phyloP scores from a whole-genome alignment of 2,888 invertebrate species.

The Iphiclides podalirius region DNA sequence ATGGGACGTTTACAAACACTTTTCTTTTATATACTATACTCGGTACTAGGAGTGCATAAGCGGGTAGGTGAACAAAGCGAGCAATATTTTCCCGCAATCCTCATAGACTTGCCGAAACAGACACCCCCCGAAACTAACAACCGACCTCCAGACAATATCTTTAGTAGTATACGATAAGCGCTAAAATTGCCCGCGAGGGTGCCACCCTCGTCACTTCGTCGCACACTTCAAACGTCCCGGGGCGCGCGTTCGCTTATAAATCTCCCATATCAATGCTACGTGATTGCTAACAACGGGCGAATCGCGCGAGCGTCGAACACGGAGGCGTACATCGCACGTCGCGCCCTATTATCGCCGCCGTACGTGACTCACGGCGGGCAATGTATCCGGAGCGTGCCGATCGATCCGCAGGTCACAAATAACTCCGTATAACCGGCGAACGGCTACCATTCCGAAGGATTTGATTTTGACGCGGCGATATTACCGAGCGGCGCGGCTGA shows the following conservation, averaged over 20 bases:
- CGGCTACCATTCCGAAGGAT: conserved; percentile 14
- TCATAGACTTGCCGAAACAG: too few relatives aligned
- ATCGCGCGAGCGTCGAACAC: conserved; percentile 1
- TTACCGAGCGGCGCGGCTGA: not conserved
- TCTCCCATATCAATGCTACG: conserved; percentile 14
- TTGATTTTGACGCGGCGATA: conserved; percentile 15
- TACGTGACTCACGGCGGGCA: conserved; percentile 9
- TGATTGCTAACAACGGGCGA: not conserved
- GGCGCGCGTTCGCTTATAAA: conserved; percentile 21
- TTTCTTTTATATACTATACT: too few relatives aligned
- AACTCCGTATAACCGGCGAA: conserved; percentile 1
- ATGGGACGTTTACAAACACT: too few relatives aligned
- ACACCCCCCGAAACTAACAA: not conserved
- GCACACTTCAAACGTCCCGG: conserved; percentile 17
- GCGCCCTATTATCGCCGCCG: not conserved
- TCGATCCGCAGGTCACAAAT: conserved; percentile 1
- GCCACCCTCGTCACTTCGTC: conserved; percentile 10
- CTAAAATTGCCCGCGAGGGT: conserved; percentile 15
- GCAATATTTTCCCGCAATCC: too few relatives aligned
- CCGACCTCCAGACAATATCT: conserved; percentile 8
- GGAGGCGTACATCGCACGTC: conserved; percentile 13
- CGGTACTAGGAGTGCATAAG: too few relatives aligned
- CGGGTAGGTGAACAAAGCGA: too few relatives aligned
- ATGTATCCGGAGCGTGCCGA: conserved; percentile 5
- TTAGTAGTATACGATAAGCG: conserved; percentile 7